Base-by-base conservation (phyloP, 2,888 invertebrate species). In the Tineola bisselliella region DNA sequence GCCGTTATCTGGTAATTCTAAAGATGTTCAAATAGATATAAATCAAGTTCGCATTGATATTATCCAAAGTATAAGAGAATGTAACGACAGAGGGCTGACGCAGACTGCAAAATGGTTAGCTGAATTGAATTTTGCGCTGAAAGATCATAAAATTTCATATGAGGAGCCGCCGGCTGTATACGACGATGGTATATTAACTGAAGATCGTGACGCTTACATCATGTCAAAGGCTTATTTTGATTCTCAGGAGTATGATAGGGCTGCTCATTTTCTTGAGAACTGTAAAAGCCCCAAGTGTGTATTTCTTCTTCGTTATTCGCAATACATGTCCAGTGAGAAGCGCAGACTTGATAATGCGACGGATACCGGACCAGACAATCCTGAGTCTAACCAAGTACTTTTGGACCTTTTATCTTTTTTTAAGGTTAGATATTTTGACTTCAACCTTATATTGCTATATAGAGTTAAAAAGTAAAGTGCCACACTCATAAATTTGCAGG, bases 211-310 rank as follows among this genome's bases (percentile, higher is more conserved):
- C 70, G 83, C 88, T 19, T 97, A 94, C 75, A 88, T 89, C 44
- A 76, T 97, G 65, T 94, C 95, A 0, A 96, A 95, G 76, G 92
- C 93, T 64, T 97, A 95, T 75, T 97, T 96, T 73, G 96, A 97
- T 79, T 87, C 93, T 54, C 93, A 94, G 68, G 98, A 98, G 77
- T 98, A 96, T 76, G 96, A 96, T 70, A 89, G 95, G 70, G 93
- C 94, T 61, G 94, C 95, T 0, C 92, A 92, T 81, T 95, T 94
- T 70, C 88, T 94, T 8, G 90, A 92, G 68, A 89, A 91, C 63
- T 92, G 92, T 68, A 84, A 84, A 44, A 91, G 91, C 62, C 84
- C 90, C 0, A 93, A 93, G 73, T 91, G 92, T 52, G 89, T 91
- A 64, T 98, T 98, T 77, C 82, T 98, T 25, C 91, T 94, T 75